Conservation (phyloP, 2,888 invertebrate genomes). For the Papilio protenor region DNA sequence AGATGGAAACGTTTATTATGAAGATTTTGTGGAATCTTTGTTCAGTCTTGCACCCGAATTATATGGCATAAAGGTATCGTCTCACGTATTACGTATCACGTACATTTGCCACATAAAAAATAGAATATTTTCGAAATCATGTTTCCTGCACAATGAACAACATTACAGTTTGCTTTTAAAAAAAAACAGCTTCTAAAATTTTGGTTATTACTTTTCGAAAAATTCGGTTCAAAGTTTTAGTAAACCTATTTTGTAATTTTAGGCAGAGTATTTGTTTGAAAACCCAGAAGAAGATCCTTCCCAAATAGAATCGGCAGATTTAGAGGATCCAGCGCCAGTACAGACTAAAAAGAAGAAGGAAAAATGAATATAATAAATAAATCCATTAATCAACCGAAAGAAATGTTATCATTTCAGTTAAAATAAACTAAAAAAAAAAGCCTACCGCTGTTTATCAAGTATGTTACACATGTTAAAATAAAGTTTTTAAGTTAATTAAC, state of each 20-base stretch:
- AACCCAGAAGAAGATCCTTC: conserved; percentile 76
- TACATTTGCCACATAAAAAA: no score
- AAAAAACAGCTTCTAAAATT: neutral
- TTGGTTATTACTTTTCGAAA: no score
- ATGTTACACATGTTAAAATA: no score
- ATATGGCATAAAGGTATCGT: conserved; percentile 62
- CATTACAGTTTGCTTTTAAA: neutral
- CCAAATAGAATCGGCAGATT: conserved; percentile 50
- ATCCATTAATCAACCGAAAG: neutral
- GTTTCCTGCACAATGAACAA: neutral
- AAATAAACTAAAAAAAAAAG: neutral
- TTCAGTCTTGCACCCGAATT: conserved; percentile 72
- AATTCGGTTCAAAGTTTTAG: conserved; percentile 3
- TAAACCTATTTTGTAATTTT: conserved; percentile 44
- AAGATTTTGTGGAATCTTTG: conserved; percentile 69
- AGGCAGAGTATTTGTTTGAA: conserved; percentile 70
- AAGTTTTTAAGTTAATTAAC: no score
- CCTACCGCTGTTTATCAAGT: no score
- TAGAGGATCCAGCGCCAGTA: neutral
- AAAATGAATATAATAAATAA: neutral
- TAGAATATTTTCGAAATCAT: no score
- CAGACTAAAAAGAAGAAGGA: neutral
- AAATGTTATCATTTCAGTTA: neutral
- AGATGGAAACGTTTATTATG: conserved; percentile 70
- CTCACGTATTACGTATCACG: no score